Base-by-base conservation (phyloP, 2,888 invertebrate genomes). In the Gisinianus flammeolus region DNA sequence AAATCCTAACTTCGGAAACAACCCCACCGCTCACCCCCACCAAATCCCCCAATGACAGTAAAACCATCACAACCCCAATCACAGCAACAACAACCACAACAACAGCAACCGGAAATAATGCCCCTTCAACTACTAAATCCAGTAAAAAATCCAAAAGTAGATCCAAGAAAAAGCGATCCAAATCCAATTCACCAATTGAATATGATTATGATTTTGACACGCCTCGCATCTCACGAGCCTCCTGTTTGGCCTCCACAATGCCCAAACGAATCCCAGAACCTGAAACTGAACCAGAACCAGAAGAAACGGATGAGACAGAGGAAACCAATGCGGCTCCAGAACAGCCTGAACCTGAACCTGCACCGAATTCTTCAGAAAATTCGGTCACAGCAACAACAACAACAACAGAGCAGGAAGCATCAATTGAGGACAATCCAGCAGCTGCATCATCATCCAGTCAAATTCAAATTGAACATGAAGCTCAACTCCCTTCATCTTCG, bases 1-100 rank as follows among this genome's bases (percentile, higher is more conserved):
- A 62, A 33, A 62, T 73, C 12, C 24, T 64, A n/a, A 62, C 33
- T 4, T n/a, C 58, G 10, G 62, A 73, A 22, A 73, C 73, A 12
- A 73, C 73, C 8, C 73, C 73, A 62, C 73, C 73, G 10, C 22
- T 62, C 8, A 73, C 62, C 35, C 73, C 73, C 33, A 62, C 62
- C 26, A 62, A 73, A 24, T 26, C 5, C n/a, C 16, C 28, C 5
- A 8, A 5, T 62, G 6, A 26, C 22, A 70, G 22, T 6, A 70
- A 70, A 16, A 70, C 28, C 52, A 31, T 30, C 4, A 5, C 19
- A 56, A 56, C 22, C 10, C 22, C 6, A 68, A 68, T 67, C 6
- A 28, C 31, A 30, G 6, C 8, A 44, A 16, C n/a, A n/a, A n/a
- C n/a, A n/a, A n/a, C n/a, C n/a, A 10, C 44, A 64, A 26, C 28